A percentile compares a stretch with the other conserved stretches of the same genome.
Evolutionary conservation across 2,888 invertebrate genomes (phyloP).

Genomic region (Dryococelus australis): DNA sequence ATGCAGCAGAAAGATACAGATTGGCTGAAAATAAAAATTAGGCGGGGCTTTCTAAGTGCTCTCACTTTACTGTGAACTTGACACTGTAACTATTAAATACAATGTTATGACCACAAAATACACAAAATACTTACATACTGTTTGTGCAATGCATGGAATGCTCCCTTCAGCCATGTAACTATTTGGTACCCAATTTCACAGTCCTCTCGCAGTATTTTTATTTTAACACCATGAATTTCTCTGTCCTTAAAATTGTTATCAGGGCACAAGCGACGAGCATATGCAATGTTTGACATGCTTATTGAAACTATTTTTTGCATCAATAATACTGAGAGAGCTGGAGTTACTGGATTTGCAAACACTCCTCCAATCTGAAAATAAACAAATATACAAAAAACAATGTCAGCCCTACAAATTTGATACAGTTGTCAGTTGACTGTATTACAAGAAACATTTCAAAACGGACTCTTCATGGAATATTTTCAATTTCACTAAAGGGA

Average conservation of each 20-base stretch:
- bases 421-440: too few species aligned
- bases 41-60: too few species aligned
- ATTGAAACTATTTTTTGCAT: constrained; percentile 36
- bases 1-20: too few species aligned
- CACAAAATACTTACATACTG: constrained; percentile 37
- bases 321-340: constrained; percentile 22
- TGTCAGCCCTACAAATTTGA: too few species aligned
- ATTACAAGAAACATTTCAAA: too few species aligned
- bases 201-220: constrained; percentile 35
- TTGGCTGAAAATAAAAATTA: too few species aligned
- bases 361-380: neutral
- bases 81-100: too few species aligned
- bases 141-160: constrained; percentile 37
- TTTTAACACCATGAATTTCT: constrained; percentile 30
- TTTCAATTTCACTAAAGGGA: too few species aligned
- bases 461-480: too few species aligned
- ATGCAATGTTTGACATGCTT: constrained; percentile 37
- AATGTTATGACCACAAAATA: neutral
- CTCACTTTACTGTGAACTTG: too few species aligned
- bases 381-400: too few species aligned
- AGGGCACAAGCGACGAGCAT: constrained; percentile 33
- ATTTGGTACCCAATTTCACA: constrained; percentile 30
- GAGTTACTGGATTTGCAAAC: constrained; percentile 25
- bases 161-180: constrained; percentile 36
- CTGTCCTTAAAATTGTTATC: constrained; percentile 34